Evolutionary conservation across 2,797 vertebrate genomes (phyloP).

Genomic region (Hozukius guyotensis): DNA sequence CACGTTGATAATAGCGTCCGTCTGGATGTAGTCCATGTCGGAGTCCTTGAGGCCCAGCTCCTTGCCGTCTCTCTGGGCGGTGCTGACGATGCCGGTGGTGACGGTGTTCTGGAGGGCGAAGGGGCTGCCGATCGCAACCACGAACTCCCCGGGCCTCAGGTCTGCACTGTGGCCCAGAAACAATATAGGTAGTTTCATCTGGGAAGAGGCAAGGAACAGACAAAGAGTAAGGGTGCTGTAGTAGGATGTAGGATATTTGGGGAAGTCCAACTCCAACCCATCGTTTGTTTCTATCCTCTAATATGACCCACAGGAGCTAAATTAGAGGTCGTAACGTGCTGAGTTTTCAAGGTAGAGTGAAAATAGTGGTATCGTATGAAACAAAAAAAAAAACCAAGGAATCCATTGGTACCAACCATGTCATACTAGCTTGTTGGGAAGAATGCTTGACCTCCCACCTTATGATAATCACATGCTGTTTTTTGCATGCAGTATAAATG

Average conservation of each 20-base stretch:
- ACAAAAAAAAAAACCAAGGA: too few species aligned
- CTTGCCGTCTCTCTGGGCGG: conserved; percentile 91
- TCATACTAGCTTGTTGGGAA: too few species aligned
- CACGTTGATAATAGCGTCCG: conserved; percentile 96
- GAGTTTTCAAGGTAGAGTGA: too few species aligned
- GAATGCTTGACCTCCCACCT: too few species aligned
- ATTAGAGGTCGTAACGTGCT: too few species aligned
- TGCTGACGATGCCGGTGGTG: conserved; percentile 95
- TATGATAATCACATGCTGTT: too few species aligned
- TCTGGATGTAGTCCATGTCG: conserved; percentile 96
- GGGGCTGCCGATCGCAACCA: conserved; percentile 95
- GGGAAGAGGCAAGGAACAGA: background rate
- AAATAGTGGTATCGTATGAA: too few species aligned
- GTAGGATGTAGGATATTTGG: background rate
- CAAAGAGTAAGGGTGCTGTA: background rate
- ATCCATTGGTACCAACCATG: too few species aligned
- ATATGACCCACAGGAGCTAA: background rate
- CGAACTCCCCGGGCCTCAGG: conserved; percentile 94
- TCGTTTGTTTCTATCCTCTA: background rate
- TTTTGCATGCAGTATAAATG: too few species aligned
- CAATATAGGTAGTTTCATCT: conserved; percentile 88
- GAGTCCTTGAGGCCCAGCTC: conserved; percentile 92
- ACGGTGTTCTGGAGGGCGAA: conserved; percentile 97
- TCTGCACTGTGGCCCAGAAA: conserved; percentile 91
- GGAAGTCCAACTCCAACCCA: background rate